Evolutionary conservation across 2,888 invertebrate species (phyloP).

Genomic region (Galerucella calmariensis): DNA sequence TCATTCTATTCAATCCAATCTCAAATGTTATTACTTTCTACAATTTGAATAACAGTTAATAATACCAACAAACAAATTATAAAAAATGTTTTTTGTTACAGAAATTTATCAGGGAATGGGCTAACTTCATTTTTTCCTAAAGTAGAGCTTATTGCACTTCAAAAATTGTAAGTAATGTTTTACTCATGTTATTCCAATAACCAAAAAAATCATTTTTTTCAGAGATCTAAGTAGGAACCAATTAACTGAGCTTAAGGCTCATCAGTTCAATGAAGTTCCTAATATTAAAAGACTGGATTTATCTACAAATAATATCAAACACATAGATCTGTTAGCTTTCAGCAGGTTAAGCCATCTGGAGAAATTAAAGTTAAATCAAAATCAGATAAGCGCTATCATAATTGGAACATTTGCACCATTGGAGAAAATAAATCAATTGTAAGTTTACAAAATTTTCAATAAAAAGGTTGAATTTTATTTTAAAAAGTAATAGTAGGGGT

Average conservation of each 20-base stretch:
- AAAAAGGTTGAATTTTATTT: background rate
- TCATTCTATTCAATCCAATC: too few relatives aligned
- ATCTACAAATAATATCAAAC: conserved; percentile 76
- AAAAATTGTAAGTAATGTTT: conserved; percentile 74
- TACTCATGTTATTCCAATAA: conserved; percentile 8
- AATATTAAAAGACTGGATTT: conserved; percentile 77
- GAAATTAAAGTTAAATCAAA: conserved; percentile 77
- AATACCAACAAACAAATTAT: conserved; percentile 15
- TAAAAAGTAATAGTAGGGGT: too few relatives aligned
- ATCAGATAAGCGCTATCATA: conserved; percentile 76
- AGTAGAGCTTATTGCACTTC: conserved; percentile 73
- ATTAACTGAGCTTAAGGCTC: conserved; percentile 77
- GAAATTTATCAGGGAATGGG: conserved; percentile 75
- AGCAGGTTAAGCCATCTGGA: conserved; percentile 76
- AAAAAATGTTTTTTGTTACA: conserved; percentile 63
- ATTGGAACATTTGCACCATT: conserved; percentile 79
- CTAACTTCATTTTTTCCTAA: conserved; percentile 71
- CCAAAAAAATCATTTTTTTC: conserved; percentile 49
- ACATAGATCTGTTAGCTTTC: conserved; percentile 77
- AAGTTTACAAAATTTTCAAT: conserved; percentile 62
- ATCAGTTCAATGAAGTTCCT: conserved; percentile 80
- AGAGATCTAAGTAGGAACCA: conserved; percentile 86
- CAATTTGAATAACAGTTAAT: too few relatives aligned
- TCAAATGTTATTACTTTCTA: too few relatives aligned
- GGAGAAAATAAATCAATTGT: conserved; percentile 78